Base-by-base conservation (phyloP, 2,113 vertebrate species). In the Cettia cetti region DNA sequence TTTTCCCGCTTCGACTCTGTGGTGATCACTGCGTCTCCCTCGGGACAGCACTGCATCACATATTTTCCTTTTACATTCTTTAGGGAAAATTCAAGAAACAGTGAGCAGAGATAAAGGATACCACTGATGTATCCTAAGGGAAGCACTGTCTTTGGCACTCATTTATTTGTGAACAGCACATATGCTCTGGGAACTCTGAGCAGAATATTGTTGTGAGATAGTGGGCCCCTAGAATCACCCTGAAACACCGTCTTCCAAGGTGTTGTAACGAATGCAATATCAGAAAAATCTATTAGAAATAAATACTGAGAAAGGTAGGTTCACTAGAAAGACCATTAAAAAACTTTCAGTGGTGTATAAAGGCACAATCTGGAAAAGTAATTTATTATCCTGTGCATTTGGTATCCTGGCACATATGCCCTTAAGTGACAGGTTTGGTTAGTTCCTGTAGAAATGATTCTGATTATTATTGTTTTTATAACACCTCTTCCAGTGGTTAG, bases 401-500 rank as follows among this genome's bases (percentile, higher is more conserved):
- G 53, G 42, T 74, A 89, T 10, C 78, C 27, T 59, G 52, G 44
- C 44, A 85, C 59, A 49, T 71, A 68, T 18, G 45, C 17, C 57
- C 37, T 82, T 82, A 92, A 84, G 53, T 3, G 1, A 82, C n/a
- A 64, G 65, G 57, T 85, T 91, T 92, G 61, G n/a, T 76, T 82
- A 52, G 45, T 53, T 93, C 65, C 57, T 75, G 15, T 28, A 90
- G 75, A 72, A 93, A 76, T 44, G 2, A 69, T 76, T 95, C 85
- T 90, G 87, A 68, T 91, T 79, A 72, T 87, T 87, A 56, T 78
- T 95, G 88, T 91, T 93, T 94, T 90, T 87, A 70, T 84, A 85
- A 65, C 56, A 49, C 78, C 21, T 90, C 49, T 91, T 85, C 53
- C 70, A 95, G 61, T 42, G 37, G 84, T 81, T 75, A 84, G 44